Conservation (phyloP, 2,113 vertebrate species). For the Dascyllus trimaculatus region DNA sequence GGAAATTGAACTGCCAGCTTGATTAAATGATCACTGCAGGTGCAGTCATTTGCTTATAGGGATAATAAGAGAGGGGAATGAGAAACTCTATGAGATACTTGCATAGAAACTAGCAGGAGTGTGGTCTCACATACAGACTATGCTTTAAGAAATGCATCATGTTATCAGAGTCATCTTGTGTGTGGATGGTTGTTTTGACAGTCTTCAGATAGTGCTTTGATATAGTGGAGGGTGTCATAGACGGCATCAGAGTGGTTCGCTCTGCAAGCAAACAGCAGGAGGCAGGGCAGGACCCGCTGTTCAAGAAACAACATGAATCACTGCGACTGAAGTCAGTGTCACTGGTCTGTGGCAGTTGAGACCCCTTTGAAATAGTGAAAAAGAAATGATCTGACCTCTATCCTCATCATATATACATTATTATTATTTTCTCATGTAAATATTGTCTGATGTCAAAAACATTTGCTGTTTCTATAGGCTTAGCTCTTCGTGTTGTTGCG, state of each 20-base stretch:
- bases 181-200: not conserved
- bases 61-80: not conserved
- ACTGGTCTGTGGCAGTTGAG: conserved; percentile 9
- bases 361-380: not conserved
- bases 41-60: not conserved
- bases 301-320: not conserved
- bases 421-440: not conserved
- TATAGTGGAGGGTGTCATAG: conserved; percentile 4
- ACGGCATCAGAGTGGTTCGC: conserved; percentile 7
- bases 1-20: conserved; percentile 17
- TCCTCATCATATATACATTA: not conserved
- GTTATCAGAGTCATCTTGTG: not conserved
- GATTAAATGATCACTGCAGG: conserved; percentile 9
- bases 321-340: not conserved
- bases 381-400: not conserved
- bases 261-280: conserved; percentile 36
- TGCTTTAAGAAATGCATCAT: conserved; percentile 5
- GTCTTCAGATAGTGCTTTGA: conserved; percentile 8
- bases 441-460: not conserved
- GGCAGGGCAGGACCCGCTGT: conserved; percentile 23
- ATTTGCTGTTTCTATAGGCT: conserved; percentile 1
- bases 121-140: not conserved
- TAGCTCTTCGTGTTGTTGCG: conserved; percentile 8
- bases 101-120: not conserved
- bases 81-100: not conserved